Conservation (phyloP, 2,113 vertebrate genomes). For the Axis porcinus region DNA sequence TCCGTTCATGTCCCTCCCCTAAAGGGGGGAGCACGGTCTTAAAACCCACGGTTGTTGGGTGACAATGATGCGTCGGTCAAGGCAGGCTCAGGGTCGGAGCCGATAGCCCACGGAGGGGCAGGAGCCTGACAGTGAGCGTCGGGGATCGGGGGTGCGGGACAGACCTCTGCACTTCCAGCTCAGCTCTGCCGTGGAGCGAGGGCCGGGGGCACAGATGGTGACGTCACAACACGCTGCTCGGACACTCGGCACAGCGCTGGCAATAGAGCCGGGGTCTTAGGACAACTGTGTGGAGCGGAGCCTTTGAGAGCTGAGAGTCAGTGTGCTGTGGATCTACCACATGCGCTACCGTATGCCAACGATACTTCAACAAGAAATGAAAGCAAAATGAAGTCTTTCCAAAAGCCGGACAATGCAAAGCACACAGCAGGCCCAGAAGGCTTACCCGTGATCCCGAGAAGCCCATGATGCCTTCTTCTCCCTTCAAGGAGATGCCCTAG, state of each 20-base stretch:
- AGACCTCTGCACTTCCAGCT: background rate
- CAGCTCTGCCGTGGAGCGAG: background rate
- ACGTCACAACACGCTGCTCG: accelerated
- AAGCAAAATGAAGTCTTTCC: background rate
- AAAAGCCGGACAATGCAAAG: background rate
- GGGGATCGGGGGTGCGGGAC: accelerated
- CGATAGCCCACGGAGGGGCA: background rate
- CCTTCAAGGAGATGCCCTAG: slow-evolving; percentile 79
- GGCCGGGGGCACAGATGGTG: background rate
- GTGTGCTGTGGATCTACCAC: accelerated
- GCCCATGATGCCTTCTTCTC: slow-evolving; percentile 89
- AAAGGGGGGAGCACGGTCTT: accelerated
- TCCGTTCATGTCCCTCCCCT: too few relatives aligned
- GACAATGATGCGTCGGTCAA: accelerated
- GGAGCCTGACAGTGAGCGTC: too few relatives aligned
- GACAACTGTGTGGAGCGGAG: accelerated
- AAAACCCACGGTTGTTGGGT: background rate
- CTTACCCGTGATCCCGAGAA: slow-evolving; percentile 88
- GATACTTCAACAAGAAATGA: accelerated
- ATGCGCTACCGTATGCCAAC: accelerated
- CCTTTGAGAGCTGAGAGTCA: accelerated
- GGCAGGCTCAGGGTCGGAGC: accelerated
- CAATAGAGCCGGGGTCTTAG: accelerated
- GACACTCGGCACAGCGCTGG: accelerated
- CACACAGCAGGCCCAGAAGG: accelerated